Evolutionary conservation across 2,888 invertebrate species (phyloP).

Genomic region (Hirtodrosophila cameraria): DNA sequence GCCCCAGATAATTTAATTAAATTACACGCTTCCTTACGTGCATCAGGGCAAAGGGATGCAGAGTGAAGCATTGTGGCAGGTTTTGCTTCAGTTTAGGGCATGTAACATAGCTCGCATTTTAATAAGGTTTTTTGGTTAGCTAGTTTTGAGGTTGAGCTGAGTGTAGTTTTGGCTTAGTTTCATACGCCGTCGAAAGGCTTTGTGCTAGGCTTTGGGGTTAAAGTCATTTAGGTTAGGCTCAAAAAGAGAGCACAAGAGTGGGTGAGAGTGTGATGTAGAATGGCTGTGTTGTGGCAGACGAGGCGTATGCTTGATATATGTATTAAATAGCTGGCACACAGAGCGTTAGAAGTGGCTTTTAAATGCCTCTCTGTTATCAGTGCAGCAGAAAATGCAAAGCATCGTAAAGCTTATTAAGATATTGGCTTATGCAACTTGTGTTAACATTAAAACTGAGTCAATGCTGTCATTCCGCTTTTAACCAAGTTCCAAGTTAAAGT

Average conservation of each 20-base stretch:
- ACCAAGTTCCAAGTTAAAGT: too few relatives aligned
- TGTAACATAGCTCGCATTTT: conserved; percentile 65
- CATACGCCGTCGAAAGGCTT: conserved; percentile 57
- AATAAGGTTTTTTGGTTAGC: conserved; percentile 79
- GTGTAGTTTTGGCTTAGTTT: conserved; percentile 74
- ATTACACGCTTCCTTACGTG: conserved; percentile 77
- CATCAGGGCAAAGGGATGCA: conserved; percentile 28
- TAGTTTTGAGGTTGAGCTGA: conserved; percentile 78
- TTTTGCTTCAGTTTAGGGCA: conserved; percentile 40
- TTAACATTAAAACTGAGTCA: too few relatives aligned
- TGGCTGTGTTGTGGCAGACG: neutral
- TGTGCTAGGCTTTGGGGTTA: conserved; percentile 51
- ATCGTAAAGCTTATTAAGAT: neutral
- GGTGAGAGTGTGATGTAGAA: neutral
- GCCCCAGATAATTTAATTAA: conserved; percentile 78
- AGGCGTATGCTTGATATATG: conserved; percentile 16
- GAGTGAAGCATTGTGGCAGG: conserved; percentile 16
- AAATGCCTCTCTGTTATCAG: conserved; percentile 1
- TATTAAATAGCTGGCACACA: conserved; percentile 12
- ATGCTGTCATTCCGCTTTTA: too few relatives aligned
- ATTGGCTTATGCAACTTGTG: neutral
- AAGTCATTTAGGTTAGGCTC: conserved; percentile 44
- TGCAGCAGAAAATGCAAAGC: neutral
- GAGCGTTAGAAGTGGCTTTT: neutral
- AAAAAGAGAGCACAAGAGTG: conserved; percentile 34